phyloP scores from a whole-genome alignment of 2,797 vertebrate species.

The Anniella stebbinsi region DNA sequence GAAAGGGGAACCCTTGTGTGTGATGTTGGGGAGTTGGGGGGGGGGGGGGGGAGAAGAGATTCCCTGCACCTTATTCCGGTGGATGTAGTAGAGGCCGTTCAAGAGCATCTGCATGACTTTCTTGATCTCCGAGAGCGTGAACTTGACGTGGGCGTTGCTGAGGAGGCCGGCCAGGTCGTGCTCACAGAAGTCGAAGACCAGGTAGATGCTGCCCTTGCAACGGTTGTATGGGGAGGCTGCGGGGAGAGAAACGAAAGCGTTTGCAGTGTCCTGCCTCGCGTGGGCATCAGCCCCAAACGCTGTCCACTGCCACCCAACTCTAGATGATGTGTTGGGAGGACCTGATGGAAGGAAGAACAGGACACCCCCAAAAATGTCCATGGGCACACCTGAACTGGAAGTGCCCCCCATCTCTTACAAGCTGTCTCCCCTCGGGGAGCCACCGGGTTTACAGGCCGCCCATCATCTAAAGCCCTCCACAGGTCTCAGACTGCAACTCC shows the following conservation, averaged over 20 bases:
- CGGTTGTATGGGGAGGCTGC: slow-evolving; percentile 95
- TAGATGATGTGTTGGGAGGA: no score
- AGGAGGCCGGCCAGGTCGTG: slow-evolving; percentile 96
- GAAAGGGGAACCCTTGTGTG: neutral
- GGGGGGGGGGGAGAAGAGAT: no score
- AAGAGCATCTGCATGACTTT: slow-evolving; percentile 99
- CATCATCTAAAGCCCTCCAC: no score
- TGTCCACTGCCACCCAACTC: no score
- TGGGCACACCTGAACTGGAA: neutral
- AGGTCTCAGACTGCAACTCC: no score
- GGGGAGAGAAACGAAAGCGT: neutral
- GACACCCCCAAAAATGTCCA: neutral
- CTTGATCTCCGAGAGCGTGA: slow-evolving; percentile 97
- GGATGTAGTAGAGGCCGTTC: slow-evolving; percentile 98
- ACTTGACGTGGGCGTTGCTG: slow-evolving; percentile 97
- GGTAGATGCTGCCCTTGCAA: slow-evolving; percentile 98
- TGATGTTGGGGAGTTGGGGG: no score
- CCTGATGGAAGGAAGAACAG: no score
- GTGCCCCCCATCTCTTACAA: neutral
- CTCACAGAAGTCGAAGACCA: slow-evolving; percentile 99
- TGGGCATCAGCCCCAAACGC: no score
- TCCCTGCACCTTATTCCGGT: slow-evolving; percentile 93
- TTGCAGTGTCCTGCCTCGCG: neutral
- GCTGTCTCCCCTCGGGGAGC: fast-evolving
- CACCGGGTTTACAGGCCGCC: no score